These are phyloP conservation scores for Tetanocera ferruginea DNA, from an alignment of 2,888 invertebrate species.

Conservation along the genomic window DNA sequence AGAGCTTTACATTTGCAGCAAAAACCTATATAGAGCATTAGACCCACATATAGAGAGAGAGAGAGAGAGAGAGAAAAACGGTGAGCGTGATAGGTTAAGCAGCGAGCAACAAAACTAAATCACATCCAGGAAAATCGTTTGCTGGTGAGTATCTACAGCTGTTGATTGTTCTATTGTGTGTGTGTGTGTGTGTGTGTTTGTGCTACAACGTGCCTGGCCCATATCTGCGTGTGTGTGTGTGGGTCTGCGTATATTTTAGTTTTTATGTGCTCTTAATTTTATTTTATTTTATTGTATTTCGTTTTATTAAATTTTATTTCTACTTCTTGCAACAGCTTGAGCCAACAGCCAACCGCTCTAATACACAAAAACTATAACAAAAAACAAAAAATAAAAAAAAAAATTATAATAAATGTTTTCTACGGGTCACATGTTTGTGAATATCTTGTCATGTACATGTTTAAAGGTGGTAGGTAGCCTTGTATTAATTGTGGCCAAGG, in stretches of 20 bases:
- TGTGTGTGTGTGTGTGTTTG: not conserved
- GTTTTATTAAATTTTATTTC: not conserved
- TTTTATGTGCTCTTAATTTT: not conserved
- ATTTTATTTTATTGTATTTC: not conserved
- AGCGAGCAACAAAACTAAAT: not conserved
- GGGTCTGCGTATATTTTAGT: not conserved
- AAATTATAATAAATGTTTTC: too few species aligned
- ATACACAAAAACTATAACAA: not conserved
- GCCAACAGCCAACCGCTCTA: too few species aligned
- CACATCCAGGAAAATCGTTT: constrained; percentile 36
- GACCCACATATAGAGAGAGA: not conserved
- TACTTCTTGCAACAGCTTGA: not conserved
- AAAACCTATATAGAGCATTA: not conserved
- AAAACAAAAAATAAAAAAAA: not conserved
- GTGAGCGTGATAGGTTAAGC: not conserved
- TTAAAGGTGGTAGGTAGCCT: not conserved
- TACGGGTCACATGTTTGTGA: not conserved
- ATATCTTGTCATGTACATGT: not conserved
- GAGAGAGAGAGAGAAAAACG: not conserved
- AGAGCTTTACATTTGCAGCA: not conserved
- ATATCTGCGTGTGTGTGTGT: not conserved
- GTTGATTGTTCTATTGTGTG: not conserved
- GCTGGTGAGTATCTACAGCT: constrained; percentile 22
- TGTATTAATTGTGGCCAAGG: too few species aligned
- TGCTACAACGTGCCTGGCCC: not conserved